Evolutionary conservation across 2,797 vertebrate genomes (phyloP).

Genomic region (Microctenopoma stevenorrisi): DNA sequence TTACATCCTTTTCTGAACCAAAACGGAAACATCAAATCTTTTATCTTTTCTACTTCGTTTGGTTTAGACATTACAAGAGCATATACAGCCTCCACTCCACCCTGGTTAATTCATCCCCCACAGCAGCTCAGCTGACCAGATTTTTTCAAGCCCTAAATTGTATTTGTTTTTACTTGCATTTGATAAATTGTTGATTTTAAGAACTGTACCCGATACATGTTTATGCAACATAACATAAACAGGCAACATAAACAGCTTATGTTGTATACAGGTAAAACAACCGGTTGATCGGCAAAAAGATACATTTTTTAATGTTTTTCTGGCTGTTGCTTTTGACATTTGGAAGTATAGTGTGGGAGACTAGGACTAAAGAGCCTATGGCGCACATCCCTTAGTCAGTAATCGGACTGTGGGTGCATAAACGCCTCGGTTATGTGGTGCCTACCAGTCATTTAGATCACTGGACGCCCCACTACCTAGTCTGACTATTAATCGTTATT

Average conservation of each 20-base stretch:
- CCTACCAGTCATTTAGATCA: too few species aligned
- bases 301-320: not conserved
- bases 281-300: not conserved
- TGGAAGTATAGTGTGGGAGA: too few species aligned
- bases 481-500: not conserved
- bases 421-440: too few species aligned
- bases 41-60: not conserved
- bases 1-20: conserved; percentile 8
- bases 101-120: not conserved
- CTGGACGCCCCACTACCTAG: too few species aligned
- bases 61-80: not conserved
- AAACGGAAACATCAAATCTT: conserved; percentile 3
- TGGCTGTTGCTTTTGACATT: too few species aligned
- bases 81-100: not conserved
- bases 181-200: not conserved
- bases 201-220: too few species aligned
- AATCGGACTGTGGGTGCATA: not conserved
- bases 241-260: too few species aligned
- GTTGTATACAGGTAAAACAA: not conserved
- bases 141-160: not conserved
- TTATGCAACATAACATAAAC: too few species aligned
- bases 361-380: not conserved
- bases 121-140: not conserved
- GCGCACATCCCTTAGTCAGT: not conserved
- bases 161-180: not conserved